phyloP scores from a whole-genome alignment of 2,888 invertebrate species.

The Odontocerum albicorne region DNA sequence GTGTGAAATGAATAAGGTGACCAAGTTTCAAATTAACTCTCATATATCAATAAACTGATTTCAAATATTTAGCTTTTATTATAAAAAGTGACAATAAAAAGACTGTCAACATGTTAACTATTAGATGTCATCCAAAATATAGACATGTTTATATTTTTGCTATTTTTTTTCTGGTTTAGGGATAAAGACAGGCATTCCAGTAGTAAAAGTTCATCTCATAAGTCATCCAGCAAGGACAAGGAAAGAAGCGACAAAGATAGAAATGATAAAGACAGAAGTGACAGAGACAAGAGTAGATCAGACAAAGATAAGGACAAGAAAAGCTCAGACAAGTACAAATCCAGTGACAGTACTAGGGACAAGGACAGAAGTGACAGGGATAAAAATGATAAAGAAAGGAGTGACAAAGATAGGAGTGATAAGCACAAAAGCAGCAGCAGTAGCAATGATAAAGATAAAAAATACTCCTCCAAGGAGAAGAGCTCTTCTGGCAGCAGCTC shows the following conservation, averaged over 20 bases:
- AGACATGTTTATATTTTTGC: too few species aligned
- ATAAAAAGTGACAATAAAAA: too few species aligned
- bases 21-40: too few species aligned
- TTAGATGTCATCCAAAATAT: too few species aligned
- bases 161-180: conserved; percentile 41
- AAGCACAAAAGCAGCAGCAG: conserved; percentile 45
- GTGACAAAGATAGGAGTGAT: conserved; percentile 41
- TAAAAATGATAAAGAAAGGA: conserved; percentile 44
- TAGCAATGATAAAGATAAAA: conserved; percentile 44
- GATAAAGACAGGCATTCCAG: conserved; percentile 59
- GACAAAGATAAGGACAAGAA: conserved; percentile 53
- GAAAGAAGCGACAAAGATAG: conserved; percentile 51
- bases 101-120: too few species aligned
- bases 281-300: conserved; percentile 44
- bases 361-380: conserved; percentile 44
- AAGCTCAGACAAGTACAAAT: conserved; percentile 39
- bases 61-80: too few species aligned
- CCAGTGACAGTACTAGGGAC: conserved; percentile 44
- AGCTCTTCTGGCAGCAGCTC: conserved; percentile 45
- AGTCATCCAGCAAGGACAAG: conserved; percentile 47
- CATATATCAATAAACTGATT: too few species aligned
- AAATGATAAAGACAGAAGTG: conserved; percentile 43
- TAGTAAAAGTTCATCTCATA: conserved; percentile 58
- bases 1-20: too few species aligned
- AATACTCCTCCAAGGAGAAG: conserved; percentile 49